Evolutionary conservation across 2,113 vertebrate genomes (phyloP), one percentile per base, ranked within the genome.

Genomic region (Apus apus): DNA sequence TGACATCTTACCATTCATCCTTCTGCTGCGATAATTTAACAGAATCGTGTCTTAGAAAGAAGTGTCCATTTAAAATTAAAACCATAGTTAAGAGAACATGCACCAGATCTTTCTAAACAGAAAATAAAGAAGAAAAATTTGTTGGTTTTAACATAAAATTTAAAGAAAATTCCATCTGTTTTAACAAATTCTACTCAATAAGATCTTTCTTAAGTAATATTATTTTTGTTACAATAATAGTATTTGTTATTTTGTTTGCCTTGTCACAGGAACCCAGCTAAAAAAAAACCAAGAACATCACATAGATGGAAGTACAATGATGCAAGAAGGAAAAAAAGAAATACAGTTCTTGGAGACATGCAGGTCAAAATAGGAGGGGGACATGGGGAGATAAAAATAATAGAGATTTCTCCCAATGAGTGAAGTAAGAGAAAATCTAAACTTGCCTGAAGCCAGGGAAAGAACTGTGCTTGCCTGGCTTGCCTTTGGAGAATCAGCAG

Each of bases 341-440:
- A 61, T 2, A 32, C 7, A 38, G 54, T 15, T 32, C 6, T 90
- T 80, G 43, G 9, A 87, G 38, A 84, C 2, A 32, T 20, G 9
- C 15, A 20, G 11, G 89, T 50, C 40, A 20, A 89, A 72, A 83
- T 25, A 46, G 32, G 21, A 40, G 2, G 3, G 11, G 7, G 1
- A 11, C 0, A 0, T 10, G 3, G 4, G 5, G 5, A 87, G 5
- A 65, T 1, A 50, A 66, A 93, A 87, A 74, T 34, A 83, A 57
- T n/a, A 92, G n/a, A 16, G 2, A 56, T 53, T 90, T 68, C 23
- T 73, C 11, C 14, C 15, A 72, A 4, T 0, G 0, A 53, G 7
- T 82, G 58, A 70, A 56, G 34, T 46, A 77, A 71, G 10, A 92
- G 12, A 75, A 90, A 73, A 80, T 34, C 15, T 65, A 58, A 79